phyloP scores from a whole-genome alignment of 2,888 invertebrate genomes.

The Taenaris catops region DNA sequence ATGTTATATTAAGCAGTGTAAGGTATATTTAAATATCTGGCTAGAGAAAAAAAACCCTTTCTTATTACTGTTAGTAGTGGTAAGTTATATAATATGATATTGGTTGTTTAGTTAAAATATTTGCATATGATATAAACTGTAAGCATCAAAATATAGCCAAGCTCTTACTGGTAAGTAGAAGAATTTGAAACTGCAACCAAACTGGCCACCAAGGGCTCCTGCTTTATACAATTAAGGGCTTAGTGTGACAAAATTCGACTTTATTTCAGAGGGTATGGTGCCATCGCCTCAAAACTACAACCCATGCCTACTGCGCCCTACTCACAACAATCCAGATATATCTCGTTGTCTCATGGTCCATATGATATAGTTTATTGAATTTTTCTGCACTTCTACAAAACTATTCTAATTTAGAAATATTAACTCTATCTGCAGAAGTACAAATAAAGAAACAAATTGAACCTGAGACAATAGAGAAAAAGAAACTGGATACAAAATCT shows the following conservation, averaged over 20 bases:
- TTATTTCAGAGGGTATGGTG: slow-evolving; percentile 79
- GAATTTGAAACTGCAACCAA: slow-evolving; percentile 61
- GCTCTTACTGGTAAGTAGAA: slow-evolving; percentile 20
- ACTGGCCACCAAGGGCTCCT: slow-evolving; percentile 50
- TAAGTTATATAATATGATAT: too few species aligned
- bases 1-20: too few species aligned
- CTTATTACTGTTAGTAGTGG: too few species aligned
- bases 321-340: slow-evolving; percentile 81
- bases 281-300: slow-evolving; percentile 67
- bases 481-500: slow-evolving; percentile 63
- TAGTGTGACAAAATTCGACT: slow-evolving; percentile 71
- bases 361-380: slow-evolving; percentile 72
- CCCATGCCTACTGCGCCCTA: slow-evolving; percentile 72
- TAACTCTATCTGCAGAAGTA: slow-evolving; percentile 78
- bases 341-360: slow-evolving; percentile 83
- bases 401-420: slow-evolving; percentile 57
- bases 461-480: slow-evolving; percentile 71
- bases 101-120: too few species aligned
- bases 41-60: too few species aligned
- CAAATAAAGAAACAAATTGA: slow-evolving; percentile 66
- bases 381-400: slow-evolving; percentile 29
- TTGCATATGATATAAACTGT: too few species aligned
- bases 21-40: too few species aligned
- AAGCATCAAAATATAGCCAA: too few species aligned
- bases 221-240: slow-evolving; percentile 40